These are phyloP conservation scores for Baronia brevicornis DNA, from an alignment of 2,888 invertebrate genomes.

Conservation along the genomic window DNA sequence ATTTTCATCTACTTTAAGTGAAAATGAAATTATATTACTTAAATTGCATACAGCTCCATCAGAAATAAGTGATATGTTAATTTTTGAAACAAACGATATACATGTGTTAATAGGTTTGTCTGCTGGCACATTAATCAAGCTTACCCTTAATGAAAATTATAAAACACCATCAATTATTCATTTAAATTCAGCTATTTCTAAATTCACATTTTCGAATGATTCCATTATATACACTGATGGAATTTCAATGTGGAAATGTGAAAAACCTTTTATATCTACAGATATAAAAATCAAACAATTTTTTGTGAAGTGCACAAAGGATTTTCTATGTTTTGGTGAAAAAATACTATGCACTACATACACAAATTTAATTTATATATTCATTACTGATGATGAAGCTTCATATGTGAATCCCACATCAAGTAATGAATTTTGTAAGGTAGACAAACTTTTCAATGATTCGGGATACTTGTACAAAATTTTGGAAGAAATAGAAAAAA, in stretches of 20 bases:
- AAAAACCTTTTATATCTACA: conserved; percentile 30
- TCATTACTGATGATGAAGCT: conserved; percentile 32
- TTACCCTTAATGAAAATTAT: conserved; percentile 26
- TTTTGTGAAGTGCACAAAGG: conserved; percentile 43
- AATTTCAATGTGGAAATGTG: conserved; percentile 46
- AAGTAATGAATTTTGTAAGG: conserved; percentile 34
- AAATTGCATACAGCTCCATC: conserved; percentile 47
- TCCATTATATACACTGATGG: conserved; percentile 51
- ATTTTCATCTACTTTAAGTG: conserved; percentile 21
- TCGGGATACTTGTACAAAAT: conserved; percentile 41
- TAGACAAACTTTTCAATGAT: conserved; percentile 39
- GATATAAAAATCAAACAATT: conserved; percentile 36
- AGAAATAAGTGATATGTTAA: conserved; percentile 40
- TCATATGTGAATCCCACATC: conserved; percentile 28
- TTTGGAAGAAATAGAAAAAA: conserved; percentile 38
- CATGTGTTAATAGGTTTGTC: conserved; percentile 38
- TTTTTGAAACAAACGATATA: conserved; percentile 25
- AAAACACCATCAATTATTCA: conserved; percentile 32
- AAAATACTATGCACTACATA: conserved; percentile 52
- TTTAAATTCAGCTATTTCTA: conserved; percentile 47
- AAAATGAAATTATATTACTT: conserved; percentile 24
- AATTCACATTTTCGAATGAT: conserved; percentile 31
- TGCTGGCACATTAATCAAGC: conserved; percentile 44
- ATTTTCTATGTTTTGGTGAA: conserved; percentile 38
- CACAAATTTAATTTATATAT: conserved; percentile 41